These are phyloP conservation scores for Anarhynchus alexandrinus DNA, from an alignment of 2,113 vertebrate species.

Conservation along the genomic window DNA sequence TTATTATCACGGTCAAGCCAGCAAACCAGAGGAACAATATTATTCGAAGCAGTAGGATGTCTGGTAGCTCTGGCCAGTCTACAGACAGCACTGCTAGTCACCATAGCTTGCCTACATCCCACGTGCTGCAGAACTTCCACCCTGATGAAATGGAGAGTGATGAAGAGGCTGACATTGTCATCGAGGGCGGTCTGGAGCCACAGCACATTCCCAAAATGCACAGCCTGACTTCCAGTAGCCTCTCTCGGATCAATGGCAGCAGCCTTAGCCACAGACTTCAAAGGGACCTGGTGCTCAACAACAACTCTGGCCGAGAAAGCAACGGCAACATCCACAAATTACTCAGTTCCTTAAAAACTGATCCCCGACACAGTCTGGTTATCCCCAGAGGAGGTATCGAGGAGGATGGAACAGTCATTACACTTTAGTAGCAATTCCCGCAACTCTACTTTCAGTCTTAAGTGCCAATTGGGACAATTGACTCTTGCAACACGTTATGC, in stretches of 20 bases:
- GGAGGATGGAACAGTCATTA: conserved; percentile 95
- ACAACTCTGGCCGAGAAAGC: conserved; percentile 84
- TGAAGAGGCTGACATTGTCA: conserved; percentile 92
- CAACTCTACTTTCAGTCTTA: conserved; percentile 42
- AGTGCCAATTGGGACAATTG: conserved; percentile 47
- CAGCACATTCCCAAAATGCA: conserved; percentile 71
- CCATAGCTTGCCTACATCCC: conserved; percentile 74
- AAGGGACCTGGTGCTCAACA: conserved; percentile 82
- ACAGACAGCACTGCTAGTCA: conserved; percentile 87
- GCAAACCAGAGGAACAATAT: conserved; percentile 98
- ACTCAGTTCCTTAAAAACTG: conserved; percentile 89
- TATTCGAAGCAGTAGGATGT: conserved; percentile 87
- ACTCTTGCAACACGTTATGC: not conserved
- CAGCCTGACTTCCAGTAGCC: conserved; percentile 73
- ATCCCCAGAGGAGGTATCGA: conserved; percentile 90
- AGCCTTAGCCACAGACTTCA: conserved; percentile 82
- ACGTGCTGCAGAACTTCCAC: conserved; percentile 79
- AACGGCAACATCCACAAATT: conserved; percentile 91
- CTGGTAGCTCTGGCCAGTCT: conserved; percentile 89
- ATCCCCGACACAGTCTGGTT: conserved; percentile 91
- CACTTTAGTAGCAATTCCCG: conserved; percentile 78
- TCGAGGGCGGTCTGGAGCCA: conserved; percentile 85
- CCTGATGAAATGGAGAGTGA: conserved; percentile 94
- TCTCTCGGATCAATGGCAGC: conserved; percentile 84
- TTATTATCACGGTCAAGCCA: conserved; percentile 96